Base-by-base conservation (phyloP, 1,140 invertebrate species). In the Musca domestica region DNA sequence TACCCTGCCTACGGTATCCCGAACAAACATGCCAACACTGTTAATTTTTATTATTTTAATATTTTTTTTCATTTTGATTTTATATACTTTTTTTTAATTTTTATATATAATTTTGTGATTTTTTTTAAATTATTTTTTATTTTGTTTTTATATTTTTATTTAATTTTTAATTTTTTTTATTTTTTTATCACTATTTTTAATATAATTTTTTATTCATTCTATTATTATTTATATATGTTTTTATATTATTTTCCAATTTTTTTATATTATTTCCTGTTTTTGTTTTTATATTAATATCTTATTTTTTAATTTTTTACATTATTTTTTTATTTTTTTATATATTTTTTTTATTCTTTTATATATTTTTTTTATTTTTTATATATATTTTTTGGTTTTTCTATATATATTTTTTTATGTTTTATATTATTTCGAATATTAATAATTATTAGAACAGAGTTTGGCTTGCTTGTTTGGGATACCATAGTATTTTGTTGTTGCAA, bases 31-130 rank as follows among this genome's bases (percentile, higher is more conserved):
- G 15, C 1, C 41, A 46, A 2, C 47, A 48, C 5, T 48, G 4
- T 51, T 19, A 17, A 19, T 51, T 3, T 51, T 9, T 51, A 51
- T n/a, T 19, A 19, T 51, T 3, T 51, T 51, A 51, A 3, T 51
- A 51, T 51, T 51, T 51, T 51, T 30, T 61, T 61, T 58, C 15
- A 58, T 58, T 58, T 58, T n/a, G 14, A 4, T 25, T 4, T 58
- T n/a, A n/a, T n/a, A n/a, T n/a, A n/a, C n/a, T n/a, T n/a, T 58
- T 7, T 58, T 12, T 4, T 6, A 58, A 20, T 12, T n/a, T 58
- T 58, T 58, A 58, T 20, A 1, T 30, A 25, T 23, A 58, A n/a
- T 58, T 58, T 5, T 22, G 20, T 23, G 1, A 6, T 2, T 20
- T 30, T 58, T 58, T n/a, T 23, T 25, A 30, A 22, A 22, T n/a